These are phyloP conservation scores for Misgurnus mizolepis DNA, from an alignment of 2,113 vertebrate species.

Conservation along the genomic window DNA sequence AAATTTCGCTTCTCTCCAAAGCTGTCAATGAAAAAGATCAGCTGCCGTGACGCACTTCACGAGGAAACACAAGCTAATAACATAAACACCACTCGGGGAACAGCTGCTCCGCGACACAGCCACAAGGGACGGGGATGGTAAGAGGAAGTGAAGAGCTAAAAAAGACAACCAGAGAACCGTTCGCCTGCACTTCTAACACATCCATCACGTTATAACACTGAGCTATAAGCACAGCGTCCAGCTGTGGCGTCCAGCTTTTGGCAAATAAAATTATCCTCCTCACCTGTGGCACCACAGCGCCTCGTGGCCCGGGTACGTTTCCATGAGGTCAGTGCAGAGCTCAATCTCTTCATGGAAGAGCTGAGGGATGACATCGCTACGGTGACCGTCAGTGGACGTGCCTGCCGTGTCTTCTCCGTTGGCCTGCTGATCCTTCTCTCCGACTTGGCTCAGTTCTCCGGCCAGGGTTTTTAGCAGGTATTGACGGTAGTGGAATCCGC, in stretches of 20 bases:
- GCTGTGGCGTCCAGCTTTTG: too few relatives aligned
- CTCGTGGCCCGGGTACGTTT: constrained; percentile 93
- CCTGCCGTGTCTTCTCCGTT: constrained; percentile 66
- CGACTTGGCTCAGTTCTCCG: constrained; percentile 65
- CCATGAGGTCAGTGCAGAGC: constrained; percentile 89
- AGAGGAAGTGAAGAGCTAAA: constrained; percentile 1
- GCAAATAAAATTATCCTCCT: constrained; percentile 57
- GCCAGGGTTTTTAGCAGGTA: constrained; percentile 89
- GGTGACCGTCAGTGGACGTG: constrained; percentile 50
- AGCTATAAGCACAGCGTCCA: constrained; percentile 49
- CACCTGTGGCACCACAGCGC: constrained; percentile 97
- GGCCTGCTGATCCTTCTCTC: constrained; percentile 62
- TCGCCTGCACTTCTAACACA: constrained; percentile 18
- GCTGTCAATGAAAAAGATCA: constrained; percentile 18
- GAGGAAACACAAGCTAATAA: constrained; percentile 31
- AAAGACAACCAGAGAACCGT: background rate
- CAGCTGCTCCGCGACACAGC: constrained; percentile 31
- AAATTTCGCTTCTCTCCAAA: background rate
- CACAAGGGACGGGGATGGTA: constrained; percentile 8
- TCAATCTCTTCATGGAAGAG: constrained; percentile 87
- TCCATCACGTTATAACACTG: constrained; percentile 49
- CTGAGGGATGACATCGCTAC: constrained; percentile 57
- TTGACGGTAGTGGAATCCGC: constrained; percentile 98
- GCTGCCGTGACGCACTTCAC: constrained; percentile 32
- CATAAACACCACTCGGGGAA: constrained; percentile 40